Conservation (phyloP, 2,888 invertebrate genomes). For the Phaedon cochleariae region DNA sequence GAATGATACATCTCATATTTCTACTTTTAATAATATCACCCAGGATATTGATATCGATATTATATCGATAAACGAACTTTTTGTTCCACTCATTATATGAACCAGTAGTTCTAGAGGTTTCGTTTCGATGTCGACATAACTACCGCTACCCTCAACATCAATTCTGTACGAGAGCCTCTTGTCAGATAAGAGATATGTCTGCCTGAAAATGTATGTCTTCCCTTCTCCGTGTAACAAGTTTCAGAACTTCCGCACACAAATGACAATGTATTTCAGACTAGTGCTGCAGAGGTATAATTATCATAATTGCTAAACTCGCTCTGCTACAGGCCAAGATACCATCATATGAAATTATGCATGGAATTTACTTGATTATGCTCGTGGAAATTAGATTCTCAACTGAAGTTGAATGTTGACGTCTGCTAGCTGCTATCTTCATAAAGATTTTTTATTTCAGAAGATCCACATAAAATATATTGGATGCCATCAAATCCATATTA, state of each 20-base stretch:
- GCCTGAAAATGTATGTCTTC: conserved; percentile 27
- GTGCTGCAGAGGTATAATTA: conserved; percentile 30
- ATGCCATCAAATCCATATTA: too few relatives aligned
- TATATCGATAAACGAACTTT: too few relatives aligned
- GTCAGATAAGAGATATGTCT: conserved; percentile 30
- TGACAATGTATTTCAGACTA: conserved; percentile 29
- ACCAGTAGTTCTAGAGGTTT: too few relatives aligned
- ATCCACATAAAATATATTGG: too few relatives aligned
- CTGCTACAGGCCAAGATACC: conserved; percentile 21
- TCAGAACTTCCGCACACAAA: conserved; percentile 28
- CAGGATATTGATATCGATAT: too few relatives aligned
- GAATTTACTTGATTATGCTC: conserved; percentile 33
- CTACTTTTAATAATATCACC: too few relatives aligned
- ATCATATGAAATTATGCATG: conserved; percentile 36
- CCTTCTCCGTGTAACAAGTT: conserved; percentile 19
- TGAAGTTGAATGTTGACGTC: neutral
- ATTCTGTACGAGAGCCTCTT: conserved; percentile 23
- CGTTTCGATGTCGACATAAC: neutral
- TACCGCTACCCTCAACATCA: conserved; percentile 2
- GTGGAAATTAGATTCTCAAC: conserved; percentile 23
- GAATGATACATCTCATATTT: too few relatives aligned
- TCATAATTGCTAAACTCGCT: conserved; percentile 30
- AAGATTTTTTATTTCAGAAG: too few relatives aligned
- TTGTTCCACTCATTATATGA: too few relatives aligned
- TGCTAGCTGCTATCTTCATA: neutral